Percentiles rank a stretch among this genome's conserved stretches.
These are phyloP conservation scores for Diaperis boleti DNA, from an alignment of 2,888 invertebrate genomes.

Conservation along the genomic window DNA sequence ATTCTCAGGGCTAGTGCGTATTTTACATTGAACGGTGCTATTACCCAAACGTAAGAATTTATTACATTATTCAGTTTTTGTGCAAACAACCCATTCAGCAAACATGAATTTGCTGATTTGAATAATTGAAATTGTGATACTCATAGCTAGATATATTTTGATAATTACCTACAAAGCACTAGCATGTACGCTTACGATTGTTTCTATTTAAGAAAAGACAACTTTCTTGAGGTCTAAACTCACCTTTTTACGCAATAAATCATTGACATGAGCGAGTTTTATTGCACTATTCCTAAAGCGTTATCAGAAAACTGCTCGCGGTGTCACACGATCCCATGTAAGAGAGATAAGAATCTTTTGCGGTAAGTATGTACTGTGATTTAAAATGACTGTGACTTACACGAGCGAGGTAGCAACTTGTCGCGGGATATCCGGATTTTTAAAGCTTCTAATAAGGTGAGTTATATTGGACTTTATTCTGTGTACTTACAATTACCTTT, in stretches of 20 bases:
- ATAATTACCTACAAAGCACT: background rate
- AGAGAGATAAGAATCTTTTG: conserved; percentile 9
- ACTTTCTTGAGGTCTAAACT: conserved; percentile 3
- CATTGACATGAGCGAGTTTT: conserved; percentile 5
- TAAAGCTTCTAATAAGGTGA: conserved; percentile 84
- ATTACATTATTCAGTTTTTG: too few species aligned
- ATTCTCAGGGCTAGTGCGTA: too few species aligned
- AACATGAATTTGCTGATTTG: too few species aligned
- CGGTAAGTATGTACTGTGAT: background rate
- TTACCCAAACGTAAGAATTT: too few species aligned
- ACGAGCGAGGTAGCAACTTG: conserved; percentile 48
- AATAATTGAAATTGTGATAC: conserved; percentile 24
- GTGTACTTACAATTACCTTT: conserved; percentile 16
- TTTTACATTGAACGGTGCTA: too few species aligned
- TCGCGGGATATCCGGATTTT: conserved; percentile 83
- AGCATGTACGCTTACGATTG: background rate
- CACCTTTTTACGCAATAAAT: conserved; percentile 14
- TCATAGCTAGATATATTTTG: background rate
- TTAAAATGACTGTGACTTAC: conserved; percentile 48
- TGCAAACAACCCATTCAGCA: too few species aligned
- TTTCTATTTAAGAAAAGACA: background rate
- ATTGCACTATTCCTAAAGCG: background rate
- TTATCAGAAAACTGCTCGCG: conserved; percentile 12
- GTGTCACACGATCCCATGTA: conserved; percentile 4
- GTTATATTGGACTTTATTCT: background rate